Base-by-base conservation (phyloP, 2,797 vertebrate genomes). In the Parauchenoglanis ngamensis region DNA sequence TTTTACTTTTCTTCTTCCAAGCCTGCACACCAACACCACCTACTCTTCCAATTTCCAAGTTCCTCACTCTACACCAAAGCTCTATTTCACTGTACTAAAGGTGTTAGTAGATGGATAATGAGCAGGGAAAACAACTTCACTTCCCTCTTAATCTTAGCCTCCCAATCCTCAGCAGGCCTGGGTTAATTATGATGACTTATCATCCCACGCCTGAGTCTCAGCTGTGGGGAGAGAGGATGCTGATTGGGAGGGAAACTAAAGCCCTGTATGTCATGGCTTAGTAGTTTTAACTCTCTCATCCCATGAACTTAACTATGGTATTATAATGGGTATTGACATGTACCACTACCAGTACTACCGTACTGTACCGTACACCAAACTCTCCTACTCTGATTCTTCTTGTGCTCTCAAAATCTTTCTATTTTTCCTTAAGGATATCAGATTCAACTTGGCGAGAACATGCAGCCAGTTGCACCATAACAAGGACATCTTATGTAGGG, bases 121-220 rank as follows among this genome's bases (percentile, higher is more conserved):
- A 90, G 82, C 82, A 91, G 88, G 91, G 90, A 91, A 92, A 90
- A 83, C 90, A 91, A 76, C 89, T 68, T 65, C 31, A 11, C 49
- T 92, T 56, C 86, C 90, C 91, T 92, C 79, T 85, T 28, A 87
- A 84, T 92, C 92, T 94, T 92, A 65, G 52, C 85, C 83, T 84
- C 40, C 67, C 35, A 52, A 57, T 86, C 76, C 89, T 88, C 88
- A 86, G 93, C 92, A 94, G 93, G 93, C 92, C 93, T 93, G 92
- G 92, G 93, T 95, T 94, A 94, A 95, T 95, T 95, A 90, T 92
- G 87, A 88, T 93, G 91, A 95, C 92, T 95, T 94, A 95, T 95
- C 90, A 73, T 84, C 46, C 89, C 93, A 94, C 93, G 92, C 92
- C 93, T 93, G 91, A 92, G 91, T 92, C 94, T 92, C 94, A 94